Evolutionary conservation across 2,113 vertebrate genomes (phyloP), one percentile per base, ranked within the genome.

Genomic region (Lamprotornis superbus): DNA sequence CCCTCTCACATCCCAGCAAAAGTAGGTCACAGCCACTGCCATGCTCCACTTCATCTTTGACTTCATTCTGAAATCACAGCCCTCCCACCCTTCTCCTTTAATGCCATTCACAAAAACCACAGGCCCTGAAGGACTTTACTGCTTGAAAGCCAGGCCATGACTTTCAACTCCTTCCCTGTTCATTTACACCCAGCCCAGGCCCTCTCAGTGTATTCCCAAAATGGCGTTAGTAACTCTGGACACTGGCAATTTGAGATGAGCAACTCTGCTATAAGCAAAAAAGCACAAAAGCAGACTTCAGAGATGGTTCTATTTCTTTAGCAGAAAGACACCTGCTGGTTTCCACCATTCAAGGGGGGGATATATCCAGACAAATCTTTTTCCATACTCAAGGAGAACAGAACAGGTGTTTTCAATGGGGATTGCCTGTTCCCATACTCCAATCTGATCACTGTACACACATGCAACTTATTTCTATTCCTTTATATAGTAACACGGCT

Each of bases 1-100:
- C 81, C 50, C 81, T 53, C 87, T 70, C 23, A 20, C 55, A 69
- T n/a, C 89, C 35, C 83, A 39, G 64, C 33, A 49, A 50, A 96
- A 93, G 80, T 60, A 76, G 94, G 93, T 96, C 96, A 97, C 0
- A 3, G 92, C 83, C 79, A 64, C 64, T 71, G 95, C 83, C 76
- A 75, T 52, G 76, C 89, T 95, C 73, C 89, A 67, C 89, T 94
- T 95, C 86, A 89, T 30, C 83, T 60, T 11, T 52, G 86, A 89
- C 83, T 95, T 60, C 87, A 84, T 71, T 71, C 87, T 75, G 31
- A 68, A 84, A 70, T 39, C 87, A 47, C 69, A 52, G 80, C 27
- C 46, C 65, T 81, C 80, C 55, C 11, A 0, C 44, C 64, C 80
- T 78, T 30, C 53, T 57, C 81, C 82, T 46, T 49, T 37, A 85